Evolutionary conservation across 2,888 invertebrate genomes (phyloP), one percentile per base, ranked within the genome.

Genomic region (Folsomia candida): DNA sequence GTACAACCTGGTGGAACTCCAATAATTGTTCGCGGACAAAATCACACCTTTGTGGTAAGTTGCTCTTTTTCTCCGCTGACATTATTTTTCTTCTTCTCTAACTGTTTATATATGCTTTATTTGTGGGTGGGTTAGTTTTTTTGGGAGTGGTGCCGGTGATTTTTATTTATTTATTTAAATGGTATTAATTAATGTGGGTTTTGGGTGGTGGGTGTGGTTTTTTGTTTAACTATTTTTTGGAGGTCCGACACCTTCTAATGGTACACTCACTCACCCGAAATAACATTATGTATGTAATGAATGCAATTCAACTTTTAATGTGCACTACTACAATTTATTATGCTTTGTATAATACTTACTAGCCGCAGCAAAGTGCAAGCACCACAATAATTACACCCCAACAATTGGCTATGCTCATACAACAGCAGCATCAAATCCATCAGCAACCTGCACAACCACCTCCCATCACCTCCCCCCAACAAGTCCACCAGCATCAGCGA

Each of bases 371-470:
- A 77, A 73, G 69, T 69, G 65, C 70, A 74, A 77, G 77, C 77
- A 78, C 80, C 64, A 78, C 78, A 51, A 74, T 78, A 69, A 80
- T 80, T 62, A 80, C 79, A 68, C 76, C 79, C 25, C 80, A 79
- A 63, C 80, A 80, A 65, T 75, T 79, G 79, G 79, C 78, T 62
- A 76, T 79, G 75, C 77, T 80, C 62, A 69, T 80, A 66, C 78
- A 78, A 58, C 78, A 78, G 57, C 78, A 75, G 64, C 69, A 73
- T 29, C 68, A n/a, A n/a, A n/a, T n/a, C n/a, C n/a, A n/a, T n/a
- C 54, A 75, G 65, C 73, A 76, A 81, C 66, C 68, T 60, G 77
- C 25, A 62, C 72, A 75, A 70, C 72, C 69, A 74, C 68, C 67
- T 76, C 70, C 70, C 73, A 69, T 54, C 76, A 37, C 37, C 72